Evolutionary conservation across 2,113 vertebrate genomes (phyloP).

Genomic region (Psophia crepitans): DNA sequence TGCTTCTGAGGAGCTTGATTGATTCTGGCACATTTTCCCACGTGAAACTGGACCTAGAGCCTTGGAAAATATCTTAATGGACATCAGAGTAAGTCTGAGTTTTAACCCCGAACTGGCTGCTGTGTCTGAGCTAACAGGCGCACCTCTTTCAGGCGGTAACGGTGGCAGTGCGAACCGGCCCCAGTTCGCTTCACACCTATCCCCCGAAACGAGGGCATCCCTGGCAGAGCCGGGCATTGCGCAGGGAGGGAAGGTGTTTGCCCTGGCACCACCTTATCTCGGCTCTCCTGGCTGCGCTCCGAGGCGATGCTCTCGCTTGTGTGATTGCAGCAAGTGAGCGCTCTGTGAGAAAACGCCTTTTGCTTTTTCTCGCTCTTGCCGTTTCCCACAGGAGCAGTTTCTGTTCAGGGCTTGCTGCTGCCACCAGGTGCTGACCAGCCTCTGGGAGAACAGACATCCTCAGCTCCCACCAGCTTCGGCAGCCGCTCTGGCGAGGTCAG

Average conservation of each 20-base stretch:
- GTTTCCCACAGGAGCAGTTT: background rate
- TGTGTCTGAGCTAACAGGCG: conserved; percentile 24
- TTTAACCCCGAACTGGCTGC: conserved; percentile 62
- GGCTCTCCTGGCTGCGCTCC: accelerated
- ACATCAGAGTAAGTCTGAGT: conserved; percentile 39
- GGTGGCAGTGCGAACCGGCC: background rate
- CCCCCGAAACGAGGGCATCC: background rate
- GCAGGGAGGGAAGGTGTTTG: background rate
- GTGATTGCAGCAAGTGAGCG: background rate
- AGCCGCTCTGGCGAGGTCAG: background rate
- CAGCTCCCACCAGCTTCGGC: background rate
- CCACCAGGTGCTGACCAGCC: background rate
- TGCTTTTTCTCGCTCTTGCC: background rate
- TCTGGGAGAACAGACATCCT: background rate
- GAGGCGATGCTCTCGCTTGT: accelerated
- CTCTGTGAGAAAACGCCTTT: background rate
- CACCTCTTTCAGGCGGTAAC: background rate
- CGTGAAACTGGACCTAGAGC: conserved; percentile 76
- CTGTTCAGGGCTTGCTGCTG: background rate
- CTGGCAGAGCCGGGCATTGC: background rate
- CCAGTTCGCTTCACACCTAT: background rate
- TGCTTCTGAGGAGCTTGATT: conserved; percentile 76
- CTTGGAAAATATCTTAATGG: conserved; percentile 76
- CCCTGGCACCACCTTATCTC: background rate
- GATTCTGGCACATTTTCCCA: conserved; percentile 80